phyloP scores from a whole-genome alignment of 92 coral and sea anemone genomes.

The Porites rus region DNA sequence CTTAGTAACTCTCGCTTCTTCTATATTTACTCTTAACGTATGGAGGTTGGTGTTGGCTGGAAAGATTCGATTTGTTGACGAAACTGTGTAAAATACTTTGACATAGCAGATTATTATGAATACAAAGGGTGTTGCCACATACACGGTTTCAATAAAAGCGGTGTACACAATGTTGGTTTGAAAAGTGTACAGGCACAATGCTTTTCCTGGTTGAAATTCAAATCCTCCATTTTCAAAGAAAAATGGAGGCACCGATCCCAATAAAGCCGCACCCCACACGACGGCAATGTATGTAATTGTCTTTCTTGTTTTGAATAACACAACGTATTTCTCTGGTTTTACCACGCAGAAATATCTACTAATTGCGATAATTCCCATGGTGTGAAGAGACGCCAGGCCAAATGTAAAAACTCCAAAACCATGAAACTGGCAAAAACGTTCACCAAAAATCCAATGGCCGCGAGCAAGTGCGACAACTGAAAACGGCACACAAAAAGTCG shows the following conservation, averaged over 20 bases:
- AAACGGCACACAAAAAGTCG: conserved; percentile 72
- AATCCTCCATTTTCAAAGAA: conserved; percentile 46
- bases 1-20: not conserved
- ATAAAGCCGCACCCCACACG: conserved; percentile 38
- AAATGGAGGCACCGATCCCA: conserved; percentile 36
- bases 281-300: not conserved
- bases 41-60: not conserved
- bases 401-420: conserved; percentile 70
- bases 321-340: not conserved
- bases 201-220: conserved; percentile 44
- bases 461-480: conserved; percentile 50
- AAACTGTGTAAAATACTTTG: conserved; percentile 33
- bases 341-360: not conserved
- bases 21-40: not conserved
- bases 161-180: conserved; percentile 61
- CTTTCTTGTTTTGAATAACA: not conserved
- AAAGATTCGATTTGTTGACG: not conserved
- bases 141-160: conserved; percentile 49
- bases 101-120: conserved; percentile 55
- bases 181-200: too few species aligned
- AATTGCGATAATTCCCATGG: not conserved
- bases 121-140: conserved; percentile 40
- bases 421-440: conserved; percentile 60
- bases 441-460: conserved; percentile 57
- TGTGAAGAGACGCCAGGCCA: conserved; percentile 49